phyloP scores from a whole-genome alignment of 1,140 invertebrate species.

The Leguminivora glycinivorella region DNA sequence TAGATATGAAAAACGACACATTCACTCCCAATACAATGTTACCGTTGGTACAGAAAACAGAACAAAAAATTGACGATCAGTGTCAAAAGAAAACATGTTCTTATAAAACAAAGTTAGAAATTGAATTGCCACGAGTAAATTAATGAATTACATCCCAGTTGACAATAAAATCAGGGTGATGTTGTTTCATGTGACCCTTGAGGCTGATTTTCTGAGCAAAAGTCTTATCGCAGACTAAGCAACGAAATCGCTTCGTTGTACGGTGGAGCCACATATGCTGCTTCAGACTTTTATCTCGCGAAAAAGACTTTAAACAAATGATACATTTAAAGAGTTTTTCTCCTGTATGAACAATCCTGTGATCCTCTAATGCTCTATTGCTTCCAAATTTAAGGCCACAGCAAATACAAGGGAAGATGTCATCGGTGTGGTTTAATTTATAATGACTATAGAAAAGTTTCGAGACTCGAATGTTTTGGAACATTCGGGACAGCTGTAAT shows the following conservation, averaged over 20 bases:
- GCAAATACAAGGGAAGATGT: constrained; percentile 52
- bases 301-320: constrained; percentile 73
- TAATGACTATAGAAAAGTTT: constrained; percentile 61
- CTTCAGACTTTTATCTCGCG: constrained; percentile 73
- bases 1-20: constrained; percentile 36
- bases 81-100: neutral
- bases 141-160: neutral
- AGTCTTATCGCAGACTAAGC: constrained; percentile 77
- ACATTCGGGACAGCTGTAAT: constrained; percentile 61
- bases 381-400: constrained; percentile 59
- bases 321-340: constrained; percentile 61
- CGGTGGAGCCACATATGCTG: constrained; percentile 77
- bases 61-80: neutral
- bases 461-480: constrained; percentile 45
- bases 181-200: constrained; percentile 59
- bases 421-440: constrained; percentile 57
- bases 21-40: neutral
- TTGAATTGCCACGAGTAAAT: too few relatives aligned
- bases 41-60: neutral
- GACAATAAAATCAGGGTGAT: constrained; percentile 49
- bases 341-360: constrained; percentile 57
- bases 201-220: constrained; percentile 74
- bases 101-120: neutral
- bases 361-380: constrained; percentile 54
- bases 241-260: constrained; percentile 62